Base-by-base conservation (phyloP, 2,888 invertebrate species). In the Eupithecia abbreviata region DNA sequence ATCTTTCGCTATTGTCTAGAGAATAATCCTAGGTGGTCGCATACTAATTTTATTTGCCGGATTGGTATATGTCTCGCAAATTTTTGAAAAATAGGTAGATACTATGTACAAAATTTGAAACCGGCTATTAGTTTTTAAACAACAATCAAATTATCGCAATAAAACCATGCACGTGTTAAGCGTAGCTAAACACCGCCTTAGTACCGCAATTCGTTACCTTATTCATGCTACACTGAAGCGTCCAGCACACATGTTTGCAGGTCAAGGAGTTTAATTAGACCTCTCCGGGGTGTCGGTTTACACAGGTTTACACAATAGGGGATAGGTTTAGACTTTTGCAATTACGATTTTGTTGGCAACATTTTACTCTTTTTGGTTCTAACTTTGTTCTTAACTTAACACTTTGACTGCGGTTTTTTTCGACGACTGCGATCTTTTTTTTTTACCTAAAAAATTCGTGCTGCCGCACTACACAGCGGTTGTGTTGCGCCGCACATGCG, bases 211-310 rank as follows among this genome's bases (percentile, higher is more conserved):
- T 42, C 42, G 2, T 66, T 66, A 66, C 66, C 42, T 7, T n/a
- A 10, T 45, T 43, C 45, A 42, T 45, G 43, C 47, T 69, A 69
- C 69, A 30, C 66, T 73, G 74, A 77, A 75, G 75, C 58, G 42
- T 71, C 73, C 70, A 47, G 65, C 69, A 62, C 71, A 58, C 79
- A 73, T 71, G 71, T 69, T 77, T 65, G 74, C 74, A 58, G 77
- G 79, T 74, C 77, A 77, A 79, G 79, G 74, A 76, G 77, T 76
- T 67, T 77, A 71, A 70, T 65, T 62, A 75, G 73, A 78, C 49
- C 51, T 66, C 71, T 74, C 67, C 67, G 15, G 71, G 72, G 74
- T 71, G 55, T 67, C 42, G 75, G 51, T 66, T 71, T 67, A 41
- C 43, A 42, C 67, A 70, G 49, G 13, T 69, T 9, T 62, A 62